Conservation (phyloP, 2,888 invertebrate genomes). For the Pyralis farinalis region DNA sequence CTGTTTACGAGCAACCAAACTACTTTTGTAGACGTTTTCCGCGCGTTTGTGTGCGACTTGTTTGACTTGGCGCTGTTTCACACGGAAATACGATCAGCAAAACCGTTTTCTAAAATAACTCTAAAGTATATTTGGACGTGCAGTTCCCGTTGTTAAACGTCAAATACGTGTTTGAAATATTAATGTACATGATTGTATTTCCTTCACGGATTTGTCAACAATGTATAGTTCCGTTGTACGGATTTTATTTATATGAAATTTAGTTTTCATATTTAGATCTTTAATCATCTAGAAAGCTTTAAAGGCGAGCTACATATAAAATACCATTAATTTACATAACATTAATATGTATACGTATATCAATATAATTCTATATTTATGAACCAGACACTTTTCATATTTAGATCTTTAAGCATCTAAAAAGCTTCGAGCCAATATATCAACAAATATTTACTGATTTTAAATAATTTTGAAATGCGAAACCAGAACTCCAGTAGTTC, state of each 20-base stretch:
- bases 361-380: too few species aligned
- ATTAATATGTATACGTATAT: too few species aligned
- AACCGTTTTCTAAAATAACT: slow-evolving; percentile 2
- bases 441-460: too few species aligned
- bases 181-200: neutral
- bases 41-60: slow-evolving; percentile 22
- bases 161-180: slow-evolving; percentile 3
- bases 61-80: slow-evolving; percentile 23
- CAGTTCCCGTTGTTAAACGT: slow-evolving; percentile 10
- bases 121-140: slow-evolving; percentile 15
- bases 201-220: neutral
- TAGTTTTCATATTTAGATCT: slow-evolving; percentile 8
- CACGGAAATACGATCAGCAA: slow-evolving; percentile 17
- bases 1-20: slow-evolving; percentile 57
- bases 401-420: too few species aligned
- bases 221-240: neutral
- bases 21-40: slow-evolving; percentile 36
- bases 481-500: too few species aligned
- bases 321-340: too few species aligned
- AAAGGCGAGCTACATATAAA: too few species aligned
- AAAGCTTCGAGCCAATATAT: too few species aligned
- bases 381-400: too few species aligned
- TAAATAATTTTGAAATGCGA: too few species aligned
- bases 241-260: slow-evolving; percentile 11
- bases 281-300: too few species aligned